Evolutionary conservation across 2,888 invertebrate genomes (phyloP), one percentile per base, ranked within the genome.

Genomic region (Zaprionus lineosus): DNA sequence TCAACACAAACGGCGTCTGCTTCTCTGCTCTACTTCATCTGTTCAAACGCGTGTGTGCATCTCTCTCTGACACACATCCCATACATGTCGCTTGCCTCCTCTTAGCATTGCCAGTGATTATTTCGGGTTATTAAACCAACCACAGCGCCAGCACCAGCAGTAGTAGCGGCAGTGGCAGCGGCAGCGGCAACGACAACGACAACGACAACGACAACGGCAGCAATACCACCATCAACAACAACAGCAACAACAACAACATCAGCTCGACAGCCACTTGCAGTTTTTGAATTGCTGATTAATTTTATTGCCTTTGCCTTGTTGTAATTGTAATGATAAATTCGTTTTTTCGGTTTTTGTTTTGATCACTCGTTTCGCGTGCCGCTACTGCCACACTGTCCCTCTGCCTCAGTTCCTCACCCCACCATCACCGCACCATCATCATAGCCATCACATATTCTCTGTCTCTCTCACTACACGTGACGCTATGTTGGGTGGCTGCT

Each of bases 271-370:
- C 79, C 81, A 85, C 84, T 82, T 82, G 84, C 82, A 86, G 77
- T 82, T 82, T 82, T 82, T 86, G 84, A 85, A 85, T 84, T 81
- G 84, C 84, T 81, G 84, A 84, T 81, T 81, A 79, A 84, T 84
- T 85, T 84, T 82, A 84, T 69, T 69, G 69, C 69, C 73, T 69
- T 85, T 74, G 73, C 84, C 76, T 83, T 76, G 77, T 79, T 85
- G 86, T 82, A 83, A 74, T 69, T 69, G 69, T 69, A 69, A 69
- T 85, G 84, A 85, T 85, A 85, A 85, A 84, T 79, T 83, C 76
- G 76, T 85, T 85, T 75, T 76, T 79, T 82, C 77, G 84, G 78
- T 75, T 81, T 82, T 78, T 85, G 83, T 81, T 85, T 85, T 85
- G 82, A 78, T 84, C 52, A 63, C 69, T 72, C 68, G 65, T 62